Evolutionary conservation across 1,140 invertebrate species (phyloP).

Genomic region (Aphidius gifuensis): DNA sequence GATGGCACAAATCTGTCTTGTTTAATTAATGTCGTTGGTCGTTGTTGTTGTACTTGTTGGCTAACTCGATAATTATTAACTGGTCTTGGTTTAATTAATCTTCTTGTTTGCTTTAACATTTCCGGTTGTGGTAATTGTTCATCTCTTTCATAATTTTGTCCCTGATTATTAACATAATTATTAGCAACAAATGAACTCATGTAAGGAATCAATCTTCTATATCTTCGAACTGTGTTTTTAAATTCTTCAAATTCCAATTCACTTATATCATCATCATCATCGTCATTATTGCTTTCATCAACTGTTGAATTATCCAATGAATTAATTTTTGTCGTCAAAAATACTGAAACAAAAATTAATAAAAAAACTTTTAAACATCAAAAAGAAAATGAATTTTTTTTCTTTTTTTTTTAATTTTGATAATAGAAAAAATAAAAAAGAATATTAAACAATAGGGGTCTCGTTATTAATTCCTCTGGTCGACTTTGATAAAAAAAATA

Average conservation of each 20-base stretch:
- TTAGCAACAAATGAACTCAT: constrained; percentile 75
- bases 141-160: constrained; percentile 19
- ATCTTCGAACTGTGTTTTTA: constrained; percentile 58
- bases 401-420: not conserved
- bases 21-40: constrained; percentile 18
- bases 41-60: not conserved
- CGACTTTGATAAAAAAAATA: no score
- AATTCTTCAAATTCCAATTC: constrained; percentile 39
- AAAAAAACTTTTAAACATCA: no score
- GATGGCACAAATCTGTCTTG: constrained; percentile 47
- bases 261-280: constrained; percentile 33
- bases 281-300: constrained; percentile 26
- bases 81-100: not conserved
- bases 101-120: constrained; percentile 18
- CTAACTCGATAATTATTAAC: not conserved
- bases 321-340: constrained; percentile 20
- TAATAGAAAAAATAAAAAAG: not conserved
- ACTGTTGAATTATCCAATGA: constrained; percentile 8
- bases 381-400: no score
- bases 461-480: no score
- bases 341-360: constrained; percentile 26
- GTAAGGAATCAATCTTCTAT: constrained; percentile 74
- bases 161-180: constrained; percentile 47
- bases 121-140: constrained; percentile 19
- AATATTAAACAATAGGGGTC: not conserved